Evolutionary conservation across 2,113 vertebrate species (phyloP).

Genomic region (Podilymbus podiceps): DNA sequence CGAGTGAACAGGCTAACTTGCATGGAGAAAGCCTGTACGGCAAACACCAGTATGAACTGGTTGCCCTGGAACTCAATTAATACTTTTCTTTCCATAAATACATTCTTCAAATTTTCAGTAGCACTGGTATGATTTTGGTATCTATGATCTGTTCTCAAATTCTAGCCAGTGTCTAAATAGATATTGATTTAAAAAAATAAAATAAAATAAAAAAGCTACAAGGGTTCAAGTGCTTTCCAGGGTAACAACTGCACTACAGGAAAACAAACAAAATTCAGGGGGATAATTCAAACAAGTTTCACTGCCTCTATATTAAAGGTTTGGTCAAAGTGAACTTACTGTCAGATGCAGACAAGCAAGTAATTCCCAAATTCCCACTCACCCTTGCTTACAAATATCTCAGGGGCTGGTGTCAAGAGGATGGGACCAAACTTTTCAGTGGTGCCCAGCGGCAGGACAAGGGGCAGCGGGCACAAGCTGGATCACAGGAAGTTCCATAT

Average conservation of each 20-base stretch:
- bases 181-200: background rate
- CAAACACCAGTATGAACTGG: background rate
- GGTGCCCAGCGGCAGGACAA: no score
- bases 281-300: background rate
- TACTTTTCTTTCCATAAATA: background rate
- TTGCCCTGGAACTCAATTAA: background rate
- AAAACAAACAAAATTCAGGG: background rate
- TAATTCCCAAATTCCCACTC: no score
- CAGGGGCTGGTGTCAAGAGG: no score
- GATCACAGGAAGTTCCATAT: no score
- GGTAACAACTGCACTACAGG: background rate
- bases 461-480: no score
- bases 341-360: background rate
- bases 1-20: background rate
- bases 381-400: no score
- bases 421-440: no score
- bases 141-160: background rate
- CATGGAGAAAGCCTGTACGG: background rate
- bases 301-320: background rate
- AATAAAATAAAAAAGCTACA: background rate
- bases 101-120: no score
- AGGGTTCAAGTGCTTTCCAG: background rate
- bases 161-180: background rate
- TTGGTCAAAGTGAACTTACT: background rate
- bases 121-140: background rate